A percentile compares a stretch with the other conserved stretches of the same genome.
Evolutionary conservation across 2,797 vertebrate species (phyloP).

Genomic region (Syngnathus rostellatus): DNA sequence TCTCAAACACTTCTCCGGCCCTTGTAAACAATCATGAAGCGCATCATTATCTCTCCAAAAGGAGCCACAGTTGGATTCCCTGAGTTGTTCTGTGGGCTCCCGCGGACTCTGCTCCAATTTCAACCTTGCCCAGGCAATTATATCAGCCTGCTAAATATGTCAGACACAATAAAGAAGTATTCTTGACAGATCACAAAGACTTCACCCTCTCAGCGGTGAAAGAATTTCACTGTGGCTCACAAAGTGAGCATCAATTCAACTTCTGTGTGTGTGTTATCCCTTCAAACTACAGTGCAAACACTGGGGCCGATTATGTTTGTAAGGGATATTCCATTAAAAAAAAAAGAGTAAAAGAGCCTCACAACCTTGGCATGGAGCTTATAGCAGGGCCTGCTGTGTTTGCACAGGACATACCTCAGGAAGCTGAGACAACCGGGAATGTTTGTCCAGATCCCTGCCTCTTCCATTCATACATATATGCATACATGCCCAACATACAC

Average conservation of each 20-base stretch:
- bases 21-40: slow-evolving; percentile 45
- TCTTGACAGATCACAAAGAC: slow-evolving; percentile 48
- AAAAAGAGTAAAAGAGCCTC: slow-evolving; percentile 51
- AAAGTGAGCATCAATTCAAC: slow-evolving; percentile 26
- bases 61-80: slow-evolving; percentile 57
- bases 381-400: slow-evolving; percentile 66
- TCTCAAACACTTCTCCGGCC: slow-evolving; percentile 30
- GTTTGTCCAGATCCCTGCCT: slow-evolving; percentile 72
- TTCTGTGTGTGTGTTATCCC: slow-evolving; percentile 25
- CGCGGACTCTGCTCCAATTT: slow-evolving; percentile 52
- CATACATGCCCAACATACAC: slow-evolving; percentile 18
- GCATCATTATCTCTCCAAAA: slow-evolving; percentile 57
- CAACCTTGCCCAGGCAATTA: slow-evolving; percentile 58
- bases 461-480: slow-evolving; percentile 46
- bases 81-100: slow-evolving; percentile 49
- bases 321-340: slow-evolving; percentile 62
- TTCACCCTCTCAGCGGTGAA: slow-evolving; percentile 11
- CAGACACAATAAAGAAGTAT: slow-evolving; percentile 61
- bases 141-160: slow-evolving; percentile 67
- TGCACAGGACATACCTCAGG: slow-evolving; percentile 77
- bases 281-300: slow-evolving; percentile 39
- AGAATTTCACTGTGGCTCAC: not conserved
- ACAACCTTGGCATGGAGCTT: slow-evolving; percentile 62
- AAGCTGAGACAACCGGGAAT: slow-evolving; percentile 76
- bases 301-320: slow-evolving; percentile 57